Conservation (phyloP, 2,797 vertebrate species). For the Synanceia verrucosa region DNA sequence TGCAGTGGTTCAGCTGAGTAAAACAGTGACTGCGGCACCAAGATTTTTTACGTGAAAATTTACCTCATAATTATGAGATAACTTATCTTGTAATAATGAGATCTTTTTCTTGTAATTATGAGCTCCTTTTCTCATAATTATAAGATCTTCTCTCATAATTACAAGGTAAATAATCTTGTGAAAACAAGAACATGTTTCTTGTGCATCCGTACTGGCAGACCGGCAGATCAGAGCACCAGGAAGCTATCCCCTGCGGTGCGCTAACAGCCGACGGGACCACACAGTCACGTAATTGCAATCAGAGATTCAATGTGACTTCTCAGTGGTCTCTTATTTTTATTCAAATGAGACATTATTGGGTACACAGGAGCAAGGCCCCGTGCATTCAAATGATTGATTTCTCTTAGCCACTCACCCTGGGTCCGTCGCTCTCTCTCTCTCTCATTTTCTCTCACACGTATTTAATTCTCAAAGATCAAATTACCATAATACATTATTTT, state of each 20-base stretch:
- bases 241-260: constrained; percentile 38
- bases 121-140: no score
- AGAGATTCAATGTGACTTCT: constrained; percentile 68
- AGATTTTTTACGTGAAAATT: no score
- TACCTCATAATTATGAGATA: no score
- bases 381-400: constrained; percentile 62
- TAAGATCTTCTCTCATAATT: no score
- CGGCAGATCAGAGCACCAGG: constrained; percentile 46
- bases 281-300: constrained; percentile 59
- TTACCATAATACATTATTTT: not conserved
- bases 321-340: constrained; percentile 69
- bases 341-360: constrained; percentile 72
- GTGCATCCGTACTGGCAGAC: no score
- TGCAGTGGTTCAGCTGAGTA: no score
- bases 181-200: no score
- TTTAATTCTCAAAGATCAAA: constrained; percentile 33
- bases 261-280: constrained; percentile 56
- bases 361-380: constrained; percentile 39
- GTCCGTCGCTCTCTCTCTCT: constrained; percentile 5
- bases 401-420: constrained; percentile 25
- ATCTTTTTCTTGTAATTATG: no score
- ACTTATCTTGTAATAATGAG: no score
- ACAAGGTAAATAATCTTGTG: no score
- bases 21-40: no score
- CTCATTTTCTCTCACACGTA: constrained; percentile 4